Evolutionary conservation across 2,888 invertebrate species (phyloP).

Genomic region (Drosophila lutescens): DNA sequence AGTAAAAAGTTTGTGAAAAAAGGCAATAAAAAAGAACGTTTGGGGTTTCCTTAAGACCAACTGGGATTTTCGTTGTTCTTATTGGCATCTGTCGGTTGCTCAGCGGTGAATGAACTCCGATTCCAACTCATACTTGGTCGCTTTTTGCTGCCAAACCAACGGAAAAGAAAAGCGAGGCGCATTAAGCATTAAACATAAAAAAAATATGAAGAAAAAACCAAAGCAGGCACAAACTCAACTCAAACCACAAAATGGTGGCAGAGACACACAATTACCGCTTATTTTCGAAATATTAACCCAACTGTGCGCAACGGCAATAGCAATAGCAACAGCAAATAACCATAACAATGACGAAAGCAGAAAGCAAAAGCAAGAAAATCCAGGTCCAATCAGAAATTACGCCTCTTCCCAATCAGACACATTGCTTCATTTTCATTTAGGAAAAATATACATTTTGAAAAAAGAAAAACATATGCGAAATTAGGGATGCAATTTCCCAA

Average conservation of each 20-base stretch:
- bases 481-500: slow-evolving; percentile 6
- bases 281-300: slow-evolving; percentile 66
- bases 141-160: slow-evolving; percentile 14
- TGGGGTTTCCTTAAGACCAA: slow-evolving; percentile 51
- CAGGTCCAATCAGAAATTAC: slow-evolving; percentile 29
- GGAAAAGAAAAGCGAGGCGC: slow-evolving; percentile 23
- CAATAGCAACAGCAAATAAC: slow-evolving; percentile 42
- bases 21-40: slow-evolving; percentile 10
- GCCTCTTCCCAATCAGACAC: slow-evolving; percentile 4
- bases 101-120: slow-evolving; percentile 11
- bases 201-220: neutral
- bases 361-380: slow-evolving; percentile 53
- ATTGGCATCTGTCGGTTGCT: slow-evolving; percentile 53
- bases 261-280: slow-evolving; percentile 56
- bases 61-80: slow-evolving; percentile 65
- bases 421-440: neutral
- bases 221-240: slow-evolving; percentile 2
- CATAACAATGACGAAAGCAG: slow-evolving; percentile 46
- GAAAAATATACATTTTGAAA: neutral
- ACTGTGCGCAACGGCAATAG: slow-evolving; percentile 62
- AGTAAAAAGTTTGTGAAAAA: slow-evolving; percentile 41
- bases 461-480: slow-evolving; percentile 1
- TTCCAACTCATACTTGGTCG: slow-evolving; percentile 4
- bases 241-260: slow-evolving; percentile 59
- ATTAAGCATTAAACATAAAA: slow-evolving; percentile 3